A percentile compares a stretch with the other conserved stretches of the same genome.
These are phyloP conservation scores for Helleia helle DNA, from an alignment of 2,888 invertebrate species.

Conservation along the genomic window DNA sequence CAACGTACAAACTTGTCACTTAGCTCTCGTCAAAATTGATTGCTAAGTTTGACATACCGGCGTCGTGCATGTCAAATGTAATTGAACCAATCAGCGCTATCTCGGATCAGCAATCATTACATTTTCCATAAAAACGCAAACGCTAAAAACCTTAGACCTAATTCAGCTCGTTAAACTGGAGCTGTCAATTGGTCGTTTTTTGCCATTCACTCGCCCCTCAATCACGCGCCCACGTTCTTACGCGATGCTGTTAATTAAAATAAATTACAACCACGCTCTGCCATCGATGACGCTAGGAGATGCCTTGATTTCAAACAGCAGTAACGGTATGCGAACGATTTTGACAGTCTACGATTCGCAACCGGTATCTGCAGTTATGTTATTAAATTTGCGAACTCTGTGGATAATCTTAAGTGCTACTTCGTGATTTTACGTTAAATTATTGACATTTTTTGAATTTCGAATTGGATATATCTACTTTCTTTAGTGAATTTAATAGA, in stretches of 20 bases:
- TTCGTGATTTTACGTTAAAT: not conserved
- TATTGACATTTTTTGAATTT: no score
- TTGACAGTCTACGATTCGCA: not conserved
- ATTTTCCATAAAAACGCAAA: conserved; percentile 9
- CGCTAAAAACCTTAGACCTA: conserved; percentile 14
- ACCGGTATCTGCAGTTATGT: conserved; percentile 1
- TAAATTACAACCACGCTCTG: conserved; percentile 33
- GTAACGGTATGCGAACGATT: conserved; percentile 6
- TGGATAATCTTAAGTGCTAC: not conserved
- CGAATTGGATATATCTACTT: no score
- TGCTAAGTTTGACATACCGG: not conserved
- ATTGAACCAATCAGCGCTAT: conserved; percentile 9
- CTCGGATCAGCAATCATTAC: not conserved
- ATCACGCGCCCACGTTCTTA: conserved; percentile 35
- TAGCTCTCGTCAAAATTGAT: not conserved
- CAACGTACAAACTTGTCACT: no score
- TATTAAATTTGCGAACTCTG: not conserved
- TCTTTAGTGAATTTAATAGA: no score
- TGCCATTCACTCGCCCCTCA: conserved; percentile 31
- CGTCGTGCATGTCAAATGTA: conserved; percentile 6
- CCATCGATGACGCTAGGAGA: conserved; percentile 31
- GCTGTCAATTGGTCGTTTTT: conserved; percentile 28
- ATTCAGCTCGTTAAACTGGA: conserved; percentile 27
- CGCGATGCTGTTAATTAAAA: conserved; percentile 39
- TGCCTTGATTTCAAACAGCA: conserved; percentile 28